These are phyloP conservation scores for Caranx melampygus DNA, from an alignment of 2,113 vertebrate genomes.

Conservation along the genomic window DNA sequence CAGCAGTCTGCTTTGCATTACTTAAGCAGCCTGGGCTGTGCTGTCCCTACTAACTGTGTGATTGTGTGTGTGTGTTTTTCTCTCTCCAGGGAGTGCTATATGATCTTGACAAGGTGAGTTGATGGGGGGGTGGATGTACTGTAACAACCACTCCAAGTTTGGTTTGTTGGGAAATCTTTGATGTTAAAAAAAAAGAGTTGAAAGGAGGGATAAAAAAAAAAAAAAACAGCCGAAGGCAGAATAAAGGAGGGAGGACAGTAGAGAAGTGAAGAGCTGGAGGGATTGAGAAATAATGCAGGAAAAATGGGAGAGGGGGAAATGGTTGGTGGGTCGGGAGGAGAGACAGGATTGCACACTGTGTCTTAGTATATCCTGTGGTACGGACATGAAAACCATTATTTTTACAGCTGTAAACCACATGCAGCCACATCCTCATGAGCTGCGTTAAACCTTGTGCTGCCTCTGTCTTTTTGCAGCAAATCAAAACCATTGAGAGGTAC, in stretches of 20 bases:
- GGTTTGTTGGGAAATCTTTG: slow-evolving; percentile 27
- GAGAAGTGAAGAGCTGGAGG: slow-evolving; percentile 8
- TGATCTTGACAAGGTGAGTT: slow-evolving; percentile 96
- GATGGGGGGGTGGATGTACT: slow-evolving; percentile 18
- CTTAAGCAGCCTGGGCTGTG: slow-evolving; percentile 21
- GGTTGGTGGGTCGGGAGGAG: background rate
- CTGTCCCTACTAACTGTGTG: slow-evolving; percentile 27
- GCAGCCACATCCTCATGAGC: background rate
- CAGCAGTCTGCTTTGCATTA: slow-evolving; percentile 34
- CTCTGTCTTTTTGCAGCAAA: slow-evolving; percentile 89
- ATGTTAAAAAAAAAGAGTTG: slow-evolving; percentile 15
- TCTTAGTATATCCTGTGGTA: slow-evolving; percentile 15
- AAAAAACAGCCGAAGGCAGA: slow-evolving; percentile 2
- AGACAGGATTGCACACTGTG: background rate
- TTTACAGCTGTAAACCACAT: slow-evolving; percentile 7
- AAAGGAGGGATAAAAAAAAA: background rate
- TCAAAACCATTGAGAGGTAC: slow-evolving; percentile 95
- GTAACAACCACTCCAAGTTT: slow-evolving; percentile 12
- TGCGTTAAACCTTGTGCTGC: background rate
- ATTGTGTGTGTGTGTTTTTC: slow-evolving; percentile 48
- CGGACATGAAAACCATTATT: background rate
- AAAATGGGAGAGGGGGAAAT: slow-evolving; percentile 9
- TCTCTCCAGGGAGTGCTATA: slow-evolving; percentile 93
- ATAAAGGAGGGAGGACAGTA: background rate
- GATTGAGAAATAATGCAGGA: slow-evolving; percentile 7